Evolutionary conservation across 2,888 invertebrate species (phyloP), one percentile per base, ranked within the genome.

Genomic region (Hypena proboscidalis): DNA sequence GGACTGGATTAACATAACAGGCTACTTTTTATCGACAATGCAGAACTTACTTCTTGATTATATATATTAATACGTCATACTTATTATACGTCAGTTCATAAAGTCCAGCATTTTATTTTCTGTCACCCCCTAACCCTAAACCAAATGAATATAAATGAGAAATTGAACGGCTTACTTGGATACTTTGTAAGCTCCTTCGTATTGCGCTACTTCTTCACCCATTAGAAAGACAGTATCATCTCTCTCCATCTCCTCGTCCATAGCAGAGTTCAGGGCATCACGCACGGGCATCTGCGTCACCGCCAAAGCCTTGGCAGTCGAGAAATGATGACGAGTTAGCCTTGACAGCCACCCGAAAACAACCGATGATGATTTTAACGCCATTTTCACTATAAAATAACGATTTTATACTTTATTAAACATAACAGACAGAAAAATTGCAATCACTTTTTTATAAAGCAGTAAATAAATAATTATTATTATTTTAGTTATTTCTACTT

Each of bases 171-270:
- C 63, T 68, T 39, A 90, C 85, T 93, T 92, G 47, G 95, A 95
- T 15, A 99, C 96, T 95, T 99, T 97, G 80, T 99, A 99, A 32
- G 99, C 98, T 53, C 99, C 99, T 79, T 99, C 99, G 76, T 99
- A 99, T 85, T 96, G 95, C 7, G 99, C 99, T 0, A 99, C 99
- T 91, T 99, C 99, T 84, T 99, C 99, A 23, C 99, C 99, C 53
- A 99, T 71, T 25, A 98, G 77, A 80, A 98, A 98, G 0, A 98
- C 98, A 47, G 92, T 93, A 17, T 98, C 97, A 80, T 99, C 99
- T 48, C 95, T 93, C 68, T 95, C 95, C 94, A 99, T 96, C 91
- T 99, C 99, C 79, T 99, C 99, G 80, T 99, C 99, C 77, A 99
- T 92, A 0, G 99, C 99, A 45, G 95, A 93, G 89, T 99, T 99